phyloP scores from a whole-genome alignment of 2,888 invertebrate genomes.

The Sisyra terminalis region DNA sequence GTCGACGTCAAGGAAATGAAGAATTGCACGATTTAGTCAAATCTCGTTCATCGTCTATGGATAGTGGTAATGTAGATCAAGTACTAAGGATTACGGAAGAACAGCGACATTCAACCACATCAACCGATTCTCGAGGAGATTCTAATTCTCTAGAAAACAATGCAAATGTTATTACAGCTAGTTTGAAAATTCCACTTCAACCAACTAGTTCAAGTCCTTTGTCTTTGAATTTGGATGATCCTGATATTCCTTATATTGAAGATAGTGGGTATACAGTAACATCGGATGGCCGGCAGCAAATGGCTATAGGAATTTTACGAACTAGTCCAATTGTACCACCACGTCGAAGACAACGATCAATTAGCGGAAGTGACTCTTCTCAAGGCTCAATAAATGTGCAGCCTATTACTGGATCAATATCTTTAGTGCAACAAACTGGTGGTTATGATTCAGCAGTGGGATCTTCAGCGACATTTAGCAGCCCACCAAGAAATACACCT shows the following conservation, averaged over 20 bases:
- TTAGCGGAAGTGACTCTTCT: conserved; percentile 32
- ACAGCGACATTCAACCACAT: conserved; percentile 9
- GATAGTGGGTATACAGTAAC: conserved; percentile 26
- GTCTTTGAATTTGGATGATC: conserved; percentile 38
- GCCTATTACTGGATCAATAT: conserved; percentile 25
- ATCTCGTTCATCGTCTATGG: conserved; percentile 24
- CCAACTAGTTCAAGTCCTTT: conserved; percentile 23
- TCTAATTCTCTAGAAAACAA: conserved; percentile 41
- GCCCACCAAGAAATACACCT: conserved; percentile 30
- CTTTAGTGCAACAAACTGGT: conserved; percentile 19
- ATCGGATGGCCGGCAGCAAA: conserved; percentile 20
- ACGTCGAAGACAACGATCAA: conserved; percentile 28
- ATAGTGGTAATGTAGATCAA: conserved; percentile 25
- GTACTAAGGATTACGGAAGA: conserved; percentile 17
- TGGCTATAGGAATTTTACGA: conserved; percentile 23
- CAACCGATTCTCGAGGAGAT: conserved; percentile 29
- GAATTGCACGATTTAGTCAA: conserved; percentile 24
- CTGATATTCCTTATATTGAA: conserved; percentile 53
- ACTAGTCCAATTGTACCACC: conserved; percentile 27
- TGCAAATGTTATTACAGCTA: conserved; percentile 57
- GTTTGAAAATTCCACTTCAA: conserved; percentile 54
- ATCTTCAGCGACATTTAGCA: conserved; percentile 37
- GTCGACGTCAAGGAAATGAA: conserved; percentile 20
- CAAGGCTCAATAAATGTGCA: conserved; percentile 17
- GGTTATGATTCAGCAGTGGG: conserved; percentile 47